Base-by-base conservation (phyloP, 2,113 vertebrate species). In the Pampusana beccarii region DNA sequence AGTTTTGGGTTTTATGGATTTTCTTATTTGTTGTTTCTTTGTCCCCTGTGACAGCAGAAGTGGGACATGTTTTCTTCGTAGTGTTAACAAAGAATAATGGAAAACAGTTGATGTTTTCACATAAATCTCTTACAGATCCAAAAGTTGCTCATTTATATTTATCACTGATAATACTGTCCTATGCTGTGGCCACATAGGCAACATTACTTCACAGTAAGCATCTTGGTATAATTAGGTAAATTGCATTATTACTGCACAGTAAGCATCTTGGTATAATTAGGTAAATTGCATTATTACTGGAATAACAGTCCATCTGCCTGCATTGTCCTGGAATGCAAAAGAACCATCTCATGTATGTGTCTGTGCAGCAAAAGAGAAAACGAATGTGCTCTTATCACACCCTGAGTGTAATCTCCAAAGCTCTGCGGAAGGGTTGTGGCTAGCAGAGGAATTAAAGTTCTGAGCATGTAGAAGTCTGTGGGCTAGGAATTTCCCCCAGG, bases 251-350 rank as follows among this genome's bases (percentile, higher is more conserved):
- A 74, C n/a, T 88, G 21, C 57, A 79, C 71, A 82, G 82, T 86
- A 90, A 91, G 73, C 81, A 88, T 84, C 56, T 80, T 54, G 19
- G 8, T 57, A 44, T 87, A 91, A 94, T 77, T 44, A 82, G 50
- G 40, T 93, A 95, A 94, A 94, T 56, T 42, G 16, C 56, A 20
- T 84, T 97, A 61, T 85, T 93, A 74, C n/a, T 80, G 34, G 40
- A 19, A 16, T 77, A 51, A 91, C 60, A 61, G 7, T 71, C 48
- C 56, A 80, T n/a, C 31, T 73, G 24, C 38, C 67, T 90, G 75
- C 29, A 10, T 34, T 92, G 67, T 78, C 61, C 56, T 72, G 28
- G 31, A 58, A 34, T 81, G 40, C 51, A 92, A 73, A 94, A 84
- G 56, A 5, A 80, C 21, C 46, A 6, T 15, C 50, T 23, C 31